Conservation (phyloP, 2,113 vertebrate genomes). For the Pterocles orientalis region DNA sequence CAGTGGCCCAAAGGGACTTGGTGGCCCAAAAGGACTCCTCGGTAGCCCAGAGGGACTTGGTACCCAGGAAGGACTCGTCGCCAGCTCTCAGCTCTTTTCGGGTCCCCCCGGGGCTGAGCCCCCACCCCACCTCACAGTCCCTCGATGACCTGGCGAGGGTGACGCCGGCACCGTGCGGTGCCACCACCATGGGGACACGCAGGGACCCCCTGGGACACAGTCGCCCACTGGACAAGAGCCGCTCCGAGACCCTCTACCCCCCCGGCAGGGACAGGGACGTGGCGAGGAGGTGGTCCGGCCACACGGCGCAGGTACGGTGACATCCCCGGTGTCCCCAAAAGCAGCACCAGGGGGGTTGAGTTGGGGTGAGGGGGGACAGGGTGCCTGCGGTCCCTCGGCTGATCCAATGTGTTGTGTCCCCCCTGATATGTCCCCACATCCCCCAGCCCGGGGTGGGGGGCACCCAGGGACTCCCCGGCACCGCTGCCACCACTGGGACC, state of each 20-base stretch:
- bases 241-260: slow-evolving; percentile 79
- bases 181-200: not conserved
- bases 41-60: too few relatives aligned
- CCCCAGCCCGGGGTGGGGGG: not conserved
- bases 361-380: too few relatives aligned
- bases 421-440: too few relatives aligned
- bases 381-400: rapidly evolving
- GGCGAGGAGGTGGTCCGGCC: not conserved
- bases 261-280: slow-evolving; percentile 73
- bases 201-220: slow-evolving; percentile 16
- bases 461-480: not conserved
- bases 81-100: not conserved
- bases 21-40: not conserved
- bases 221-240: slow-evolving; percentile 22
- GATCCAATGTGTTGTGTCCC: not conserved
- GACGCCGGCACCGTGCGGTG: not conserved
- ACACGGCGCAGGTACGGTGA: not conserved
- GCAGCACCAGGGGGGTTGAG: rapidly evolving
- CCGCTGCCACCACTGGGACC: not conserved
- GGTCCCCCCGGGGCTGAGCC: not conserved
- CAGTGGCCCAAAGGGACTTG: not conserved
- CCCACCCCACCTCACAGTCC: slow-evolving; percentile 33
- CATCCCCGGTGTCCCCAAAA: not conserved
- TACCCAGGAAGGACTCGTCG: not conserved
- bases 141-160: slow-evolving; percentile 69